phyloP scores from a whole-genome alignment of 2,888 invertebrate genomes.

The Cantharis flavilabris region DNA sequence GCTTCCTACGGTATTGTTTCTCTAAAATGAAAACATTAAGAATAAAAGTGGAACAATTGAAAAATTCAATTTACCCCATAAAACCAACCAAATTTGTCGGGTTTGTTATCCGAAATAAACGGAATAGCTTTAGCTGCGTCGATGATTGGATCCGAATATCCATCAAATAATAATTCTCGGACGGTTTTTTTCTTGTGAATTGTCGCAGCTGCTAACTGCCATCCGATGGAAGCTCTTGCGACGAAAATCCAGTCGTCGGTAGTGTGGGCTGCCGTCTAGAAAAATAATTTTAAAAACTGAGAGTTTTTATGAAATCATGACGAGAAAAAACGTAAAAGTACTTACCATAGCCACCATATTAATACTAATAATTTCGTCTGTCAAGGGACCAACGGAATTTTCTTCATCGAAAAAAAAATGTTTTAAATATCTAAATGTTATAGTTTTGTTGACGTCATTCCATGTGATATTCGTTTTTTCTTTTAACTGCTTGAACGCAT shows the following conservation, averaged over 20 bases:
- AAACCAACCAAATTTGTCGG: constrained; percentile 85
- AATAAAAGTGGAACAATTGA: background rate
- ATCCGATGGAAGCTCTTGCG: constrained; percentile 48
- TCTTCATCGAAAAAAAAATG: constrained; percentile 70
- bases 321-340: constrained; percentile 29
- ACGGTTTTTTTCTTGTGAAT: constrained; percentile 67
- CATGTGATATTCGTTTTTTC: constrained; percentile 75
- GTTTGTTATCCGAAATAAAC: constrained; percentile 57
- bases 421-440: constrained; percentile 70
- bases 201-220: constrained; percentile 38
- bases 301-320: background rate
- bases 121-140: constrained; percentile 66
- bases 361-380: constrained; percentile 72
- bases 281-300: constrained; percentile 16
- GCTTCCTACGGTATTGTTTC: constrained; percentile 72
- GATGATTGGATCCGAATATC: constrained; percentile 76
- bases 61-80: constrained; percentile 61
- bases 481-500: constrained; percentile 68
- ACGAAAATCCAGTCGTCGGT: constrained; percentile 45
- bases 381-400: constrained; percentile 49
- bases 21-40: constrained; percentile 57
- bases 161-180: constrained; percentile 76
- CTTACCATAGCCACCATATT: constrained; percentile 80
- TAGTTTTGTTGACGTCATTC: constrained; percentile 69
- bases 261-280: constrained; percentile 64